Evolutionary conservation across 2,113 vertebrate genomes (phyloP).

Genomic region (Promerops cafer): DNA sequence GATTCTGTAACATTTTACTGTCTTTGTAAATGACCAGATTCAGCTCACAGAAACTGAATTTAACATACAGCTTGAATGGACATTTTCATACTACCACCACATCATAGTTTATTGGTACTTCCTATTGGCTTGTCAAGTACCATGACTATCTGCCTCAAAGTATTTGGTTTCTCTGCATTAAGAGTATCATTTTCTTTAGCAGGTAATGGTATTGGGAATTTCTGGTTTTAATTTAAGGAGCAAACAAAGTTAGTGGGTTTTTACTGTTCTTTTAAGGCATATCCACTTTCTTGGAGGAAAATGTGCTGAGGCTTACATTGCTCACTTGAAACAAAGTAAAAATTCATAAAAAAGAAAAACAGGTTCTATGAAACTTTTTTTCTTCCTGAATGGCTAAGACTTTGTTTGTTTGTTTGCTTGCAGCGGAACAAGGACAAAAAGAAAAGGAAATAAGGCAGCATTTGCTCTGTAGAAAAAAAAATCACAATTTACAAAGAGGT

Average conservation of each 20-base stretch:
- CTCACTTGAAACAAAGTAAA: background rate
- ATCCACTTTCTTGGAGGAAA: background rate
- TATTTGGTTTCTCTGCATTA: background rate
- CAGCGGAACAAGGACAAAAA: background rate
- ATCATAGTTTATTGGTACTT: background rate
- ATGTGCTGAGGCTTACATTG: background rate
- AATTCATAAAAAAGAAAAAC: background rate
- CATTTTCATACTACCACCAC: background rate
- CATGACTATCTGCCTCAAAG: background rate
- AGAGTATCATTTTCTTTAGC: background rate
- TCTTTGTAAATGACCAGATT: background rate
- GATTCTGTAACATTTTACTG: background rate
- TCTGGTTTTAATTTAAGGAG: background rate
- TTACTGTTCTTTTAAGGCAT: background rate
- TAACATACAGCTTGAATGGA: background rate
- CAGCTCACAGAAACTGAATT: background rate
- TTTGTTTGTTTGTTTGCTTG: background rate
- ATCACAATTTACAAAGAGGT: background rate
- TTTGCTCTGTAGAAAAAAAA: background rate
- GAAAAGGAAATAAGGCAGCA: background rate
- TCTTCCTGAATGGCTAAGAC: background rate
- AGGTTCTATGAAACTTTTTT: background rate
- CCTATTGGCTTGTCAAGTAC: background rate
- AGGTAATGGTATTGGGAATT: background rate
- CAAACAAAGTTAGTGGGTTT: background rate